Conservation (phyloP, 2,888 invertebrate species). For the Caenorhabditis auriculariae region DNA sequence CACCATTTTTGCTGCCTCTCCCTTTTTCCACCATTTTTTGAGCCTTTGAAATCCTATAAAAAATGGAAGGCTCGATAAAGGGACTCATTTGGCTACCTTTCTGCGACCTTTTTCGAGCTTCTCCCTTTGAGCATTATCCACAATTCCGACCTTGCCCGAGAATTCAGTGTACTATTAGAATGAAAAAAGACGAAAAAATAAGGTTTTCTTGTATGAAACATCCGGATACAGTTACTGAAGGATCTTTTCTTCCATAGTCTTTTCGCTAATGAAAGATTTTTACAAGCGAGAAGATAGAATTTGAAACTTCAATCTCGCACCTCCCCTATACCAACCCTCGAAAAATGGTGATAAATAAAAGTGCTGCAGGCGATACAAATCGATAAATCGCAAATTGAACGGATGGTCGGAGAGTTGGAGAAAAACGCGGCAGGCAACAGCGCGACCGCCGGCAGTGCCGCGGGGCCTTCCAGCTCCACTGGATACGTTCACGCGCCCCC, state of each 20-base stretch:
- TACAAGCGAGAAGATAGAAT: neutral
- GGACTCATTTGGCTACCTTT: no score
- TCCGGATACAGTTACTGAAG: neutral
- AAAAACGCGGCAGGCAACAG: constrained; percentile 15
- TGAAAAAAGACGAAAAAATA: neutral
- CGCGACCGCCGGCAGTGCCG: no score
- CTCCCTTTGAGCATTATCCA: no score
- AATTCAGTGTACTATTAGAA: neutral
- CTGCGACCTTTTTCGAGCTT: no score
- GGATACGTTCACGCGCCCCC: constrained; percentile 6
- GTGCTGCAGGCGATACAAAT: constrained; percentile 46
- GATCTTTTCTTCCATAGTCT: neutral
- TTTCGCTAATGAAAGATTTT: neutral
- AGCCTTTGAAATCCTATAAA: no score
- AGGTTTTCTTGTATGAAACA: neutral
- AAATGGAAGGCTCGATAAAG: no score
- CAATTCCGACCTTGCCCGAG: no score
- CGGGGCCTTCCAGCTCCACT: constrained; percentile 1
- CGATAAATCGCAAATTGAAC: constrained; percentile 40
- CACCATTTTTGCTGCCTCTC: neutral
- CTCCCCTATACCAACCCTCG: neutral
- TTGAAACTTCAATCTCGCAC: neutral
- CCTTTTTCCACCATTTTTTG: no score
- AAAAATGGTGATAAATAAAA: no score
- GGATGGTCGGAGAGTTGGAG: constrained; percentile 37